Conservation (phyloP, 2,113 vertebrate species). For the Neolamprologus variostigma region DNA sequence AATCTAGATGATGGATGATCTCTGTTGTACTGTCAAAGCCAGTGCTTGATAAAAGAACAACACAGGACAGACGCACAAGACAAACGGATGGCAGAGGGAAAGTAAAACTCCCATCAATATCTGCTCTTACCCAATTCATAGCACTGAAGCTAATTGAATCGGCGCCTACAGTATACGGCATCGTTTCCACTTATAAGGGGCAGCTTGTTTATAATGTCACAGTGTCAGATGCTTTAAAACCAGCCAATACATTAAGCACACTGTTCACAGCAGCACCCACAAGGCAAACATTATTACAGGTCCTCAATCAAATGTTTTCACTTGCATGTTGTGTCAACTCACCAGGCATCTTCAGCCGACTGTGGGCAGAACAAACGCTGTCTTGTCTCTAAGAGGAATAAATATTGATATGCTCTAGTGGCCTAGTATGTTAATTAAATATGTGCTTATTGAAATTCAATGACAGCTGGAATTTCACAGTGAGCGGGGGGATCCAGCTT, state of each 20-base stretch:
- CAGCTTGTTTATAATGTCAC: not conserved
- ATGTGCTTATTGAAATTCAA: constrained; percentile 71
- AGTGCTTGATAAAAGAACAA: constrained; percentile 53
- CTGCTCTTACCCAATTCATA: not conserved
- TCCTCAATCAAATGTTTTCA: constrained; percentile 31
- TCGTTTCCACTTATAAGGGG: not conserved
- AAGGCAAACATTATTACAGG: constrained; percentile 15
- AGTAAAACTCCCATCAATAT: constrained; percentile 28
- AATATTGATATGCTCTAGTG: constrained; percentile 63
- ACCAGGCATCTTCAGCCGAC: constrained; percentile 15
- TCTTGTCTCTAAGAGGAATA: constrained; percentile 55
- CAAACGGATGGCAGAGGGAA: constrained; percentile 8
- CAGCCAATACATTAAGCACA: not conserved
- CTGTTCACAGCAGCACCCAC: not conserved
- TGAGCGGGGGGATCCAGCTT: constrained; percentile 38
- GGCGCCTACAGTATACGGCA: not conserved
- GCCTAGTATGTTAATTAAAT: constrained; percentile 73
- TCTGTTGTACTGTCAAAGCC: constrained; percentile 50
- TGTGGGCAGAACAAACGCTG: constrained; percentile 30
- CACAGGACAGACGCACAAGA: constrained; percentile 11
- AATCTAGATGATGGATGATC: constrained; percentile 62
- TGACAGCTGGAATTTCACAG: constrained; percentile 71
- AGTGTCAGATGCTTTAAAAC: not conserved
- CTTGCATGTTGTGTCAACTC: constrained; percentile 12
- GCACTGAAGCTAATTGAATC: not conserved